Evolutionary conservation across 2,797 vertebrate genomes (phyloP).

Genomic region (Botia almorhae): DNA sequence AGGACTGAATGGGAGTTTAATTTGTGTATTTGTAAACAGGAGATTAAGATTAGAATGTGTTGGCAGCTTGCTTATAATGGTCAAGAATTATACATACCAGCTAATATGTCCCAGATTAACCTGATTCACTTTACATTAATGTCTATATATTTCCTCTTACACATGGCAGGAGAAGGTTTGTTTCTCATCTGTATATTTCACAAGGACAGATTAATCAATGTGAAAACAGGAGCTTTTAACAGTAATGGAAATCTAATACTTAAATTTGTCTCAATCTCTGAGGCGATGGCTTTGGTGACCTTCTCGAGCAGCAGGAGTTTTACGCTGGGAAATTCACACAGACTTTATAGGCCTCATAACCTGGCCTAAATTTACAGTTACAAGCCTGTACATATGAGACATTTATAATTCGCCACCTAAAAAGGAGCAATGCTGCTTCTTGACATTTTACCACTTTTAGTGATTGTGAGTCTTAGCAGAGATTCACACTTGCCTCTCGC

Average conservation of each 20-base stretch:
- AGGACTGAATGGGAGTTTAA: no score
- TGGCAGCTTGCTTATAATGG: no score
- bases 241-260: neutral
- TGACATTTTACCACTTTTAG: constrained; percentile 39
- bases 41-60: no score
- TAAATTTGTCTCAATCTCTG: constrained; percentile 1
- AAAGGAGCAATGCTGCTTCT: constrained; percentile 9
- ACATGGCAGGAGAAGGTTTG: no score
- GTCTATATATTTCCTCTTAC: no score
- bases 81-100: no score
- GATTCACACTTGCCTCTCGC: constrained; percentile 65
- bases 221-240: constrained; percentile 1
- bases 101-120: no score
- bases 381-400: constrained; percentile 37
- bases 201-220: neutral
- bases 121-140: no score
- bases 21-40: no score
- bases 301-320: constrained; percentile 35
- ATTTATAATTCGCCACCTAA: constrained; percentile 53
- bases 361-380: constrained; percentile 61
- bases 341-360: constrained; percentile 69
- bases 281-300: constrained; percentile 14
- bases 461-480: neutral
- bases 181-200: no score
- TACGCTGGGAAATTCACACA: constrained; percentile 40